Conservation (phyloP, 1,140 invertebrate genomes). For the Melitaea cinxia region DNA sequence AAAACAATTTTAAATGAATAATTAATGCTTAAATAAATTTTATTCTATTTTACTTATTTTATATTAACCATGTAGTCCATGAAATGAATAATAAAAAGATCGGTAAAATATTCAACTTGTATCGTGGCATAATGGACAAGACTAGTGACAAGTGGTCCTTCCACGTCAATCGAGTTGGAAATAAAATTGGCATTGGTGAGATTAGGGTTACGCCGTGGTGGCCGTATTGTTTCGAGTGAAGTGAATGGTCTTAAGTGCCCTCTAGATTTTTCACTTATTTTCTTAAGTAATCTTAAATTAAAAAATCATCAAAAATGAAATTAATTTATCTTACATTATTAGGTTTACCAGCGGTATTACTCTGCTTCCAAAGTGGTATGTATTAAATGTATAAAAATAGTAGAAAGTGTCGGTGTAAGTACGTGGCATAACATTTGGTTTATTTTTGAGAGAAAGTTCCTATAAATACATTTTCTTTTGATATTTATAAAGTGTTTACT, state of each 20-base stretch:
- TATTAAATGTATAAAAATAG: conserved; percentile 31
- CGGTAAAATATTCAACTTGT: background rate
- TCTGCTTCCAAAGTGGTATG: conserved; percentile 74
- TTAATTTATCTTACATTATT: conserved; percentile 67
- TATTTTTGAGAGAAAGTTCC: conserved; percentile 36
- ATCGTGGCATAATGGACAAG: conserved; percentile 26
- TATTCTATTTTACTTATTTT: too few relatives aligned
- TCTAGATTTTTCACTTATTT: conserved; percentile 46
- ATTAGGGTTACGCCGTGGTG: conserved; percentile 56
- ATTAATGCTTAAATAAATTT: too few relatives aligned
- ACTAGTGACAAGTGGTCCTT: conserved; percentile 70
- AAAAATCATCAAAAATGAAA: conserved; percentile 65
- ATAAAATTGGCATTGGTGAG: conserved; percentile 74
- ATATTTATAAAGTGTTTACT: background rate
- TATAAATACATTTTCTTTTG: conserved; percentile 15
- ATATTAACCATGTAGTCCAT: too few relatives aligned
- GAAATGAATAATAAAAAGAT: too few relatives aligned
- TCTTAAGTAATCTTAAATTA: conserved; percentile 41
- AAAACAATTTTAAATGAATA: too few relatives aligned
- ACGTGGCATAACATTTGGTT: conserved; percentile 48
- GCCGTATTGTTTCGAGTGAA: conserved; percentile 53
- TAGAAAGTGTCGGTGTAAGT: conserved; percentile 43
- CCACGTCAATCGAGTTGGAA: conserved; percentile 81
- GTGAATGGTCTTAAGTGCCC: conserved; percentile 67
- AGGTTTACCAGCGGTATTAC: conserved; percentile 68